These are phyloP conservation scores for Champsocephalus esox DNA, from an alignment of 2,797 vertebrate species.

Conservation along the genomic window DNA sequence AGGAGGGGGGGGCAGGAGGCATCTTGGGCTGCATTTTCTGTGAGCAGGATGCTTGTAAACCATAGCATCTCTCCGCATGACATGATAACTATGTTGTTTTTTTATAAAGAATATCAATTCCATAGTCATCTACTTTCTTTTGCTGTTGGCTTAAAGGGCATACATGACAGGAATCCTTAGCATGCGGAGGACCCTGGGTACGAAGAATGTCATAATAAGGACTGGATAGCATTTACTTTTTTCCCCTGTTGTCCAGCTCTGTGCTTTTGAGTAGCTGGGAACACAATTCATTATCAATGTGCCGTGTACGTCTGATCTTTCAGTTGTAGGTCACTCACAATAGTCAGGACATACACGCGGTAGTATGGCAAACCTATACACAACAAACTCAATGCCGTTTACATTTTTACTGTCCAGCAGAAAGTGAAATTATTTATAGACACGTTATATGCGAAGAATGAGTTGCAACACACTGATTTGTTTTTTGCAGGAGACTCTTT, in stretches of 20 bases:
- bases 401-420: neutral
- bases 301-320: constrained; percentile 29
- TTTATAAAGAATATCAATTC: constrained; percentile 66
- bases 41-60: constrained; percentile 83
- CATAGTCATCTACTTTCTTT: constrained; percentile 18
- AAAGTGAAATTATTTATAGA: constrained; percentile 27
- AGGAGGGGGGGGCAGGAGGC: constrained; percentile 12
- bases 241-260: constrained; percentile 27
- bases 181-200: constrained; percentile 45
- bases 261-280: constrained; percentile 25
- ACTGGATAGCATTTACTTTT: constrained; percentile 43
- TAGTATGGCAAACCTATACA: neutral
- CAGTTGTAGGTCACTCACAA: constrained; percentile 33
- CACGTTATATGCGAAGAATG: neutral
- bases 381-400: neutral
- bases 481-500: constrained; percentile 1
- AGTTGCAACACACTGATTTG: neutral
- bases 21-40: constrained; percentile 72
- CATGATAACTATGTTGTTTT: constrained; percentile 63
- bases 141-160: constrained; percentile 60
- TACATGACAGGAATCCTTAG: constrained; percentile 68
- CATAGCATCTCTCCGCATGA: constrained; percentile 63
- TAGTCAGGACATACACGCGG: neutral
- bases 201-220: constrained; percentile 73
- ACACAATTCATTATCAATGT: constrained; percentile 15